A percentile compares a stretch with the other conserved stretches of the same genome.
These are phyloP conservation scores for Gambusia holbrooki DNA, from an alignment of 2,113 vertebrate species.

Conservation along the genomic window DNA sequence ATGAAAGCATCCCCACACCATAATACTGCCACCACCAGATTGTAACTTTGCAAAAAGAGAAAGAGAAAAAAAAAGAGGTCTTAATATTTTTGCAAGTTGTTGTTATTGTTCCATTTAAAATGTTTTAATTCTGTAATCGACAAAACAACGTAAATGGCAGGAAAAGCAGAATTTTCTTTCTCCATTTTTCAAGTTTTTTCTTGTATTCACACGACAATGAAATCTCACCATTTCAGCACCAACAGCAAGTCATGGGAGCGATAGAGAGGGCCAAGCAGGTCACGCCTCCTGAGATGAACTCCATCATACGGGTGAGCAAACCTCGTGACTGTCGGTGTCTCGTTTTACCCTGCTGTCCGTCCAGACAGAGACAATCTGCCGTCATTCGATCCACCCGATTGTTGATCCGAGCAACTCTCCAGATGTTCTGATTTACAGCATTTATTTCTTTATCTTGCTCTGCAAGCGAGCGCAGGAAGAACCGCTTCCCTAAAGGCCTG, in stretches of 20 bases:
- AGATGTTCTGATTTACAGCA: not conserved
- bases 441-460: not conserved
- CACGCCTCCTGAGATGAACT: conserved; percentile 96
- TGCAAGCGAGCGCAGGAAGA: not conserved
- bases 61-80: too few species aligned
- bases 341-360: not conserved
- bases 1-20: not conserved
- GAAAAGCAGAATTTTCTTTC: not conserved
- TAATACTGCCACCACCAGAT: not conserved
- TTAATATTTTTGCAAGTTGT: too few species aligned
- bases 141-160: too few species aligned
- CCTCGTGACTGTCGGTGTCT: not conserved
- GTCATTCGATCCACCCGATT: not conserved
- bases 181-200: not conserved
- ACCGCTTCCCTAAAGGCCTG: too few species aligned
- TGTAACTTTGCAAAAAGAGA: not conserved
- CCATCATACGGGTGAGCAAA: conserved; percentile 92
- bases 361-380: not conserved
- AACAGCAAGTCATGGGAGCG: conserved; percentile 97
- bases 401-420: not conserved
- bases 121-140: too few species aligned
- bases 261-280: conserved; percentile 98
- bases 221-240: conserved; percentile 84
- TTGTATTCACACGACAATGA: conserved; percentile 4
- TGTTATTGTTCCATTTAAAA: too few species aligned